Evolutionary conservation across 2,797 vertebrate genomes (phyloP).

Genomic region (Strix occidentalis): DNA sequence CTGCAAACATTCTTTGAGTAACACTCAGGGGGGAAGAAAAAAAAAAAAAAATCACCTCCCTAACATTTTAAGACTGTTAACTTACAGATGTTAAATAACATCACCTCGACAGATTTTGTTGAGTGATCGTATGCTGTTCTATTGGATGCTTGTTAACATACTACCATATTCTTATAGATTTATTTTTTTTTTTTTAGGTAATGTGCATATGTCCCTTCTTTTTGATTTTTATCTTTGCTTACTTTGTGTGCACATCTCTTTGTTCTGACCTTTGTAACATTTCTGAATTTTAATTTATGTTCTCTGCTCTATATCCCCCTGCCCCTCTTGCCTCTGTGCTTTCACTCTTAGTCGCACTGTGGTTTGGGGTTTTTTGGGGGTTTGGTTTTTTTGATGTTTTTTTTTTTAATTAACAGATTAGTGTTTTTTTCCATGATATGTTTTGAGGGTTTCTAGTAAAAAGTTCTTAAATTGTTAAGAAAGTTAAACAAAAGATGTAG

Average conservation of each 20-base stretch:
- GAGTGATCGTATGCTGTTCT: background rate
- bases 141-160: background rate
- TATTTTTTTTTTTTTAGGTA: background rate
- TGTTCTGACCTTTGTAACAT: background rate
- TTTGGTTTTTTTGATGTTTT: background rate
- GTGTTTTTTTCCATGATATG: rapidly evolving
- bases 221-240: background rate
- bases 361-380: background rate
- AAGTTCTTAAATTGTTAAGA: background rate
- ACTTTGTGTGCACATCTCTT: background rate
- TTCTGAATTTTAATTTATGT: background rate
- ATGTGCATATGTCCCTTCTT: background rate
- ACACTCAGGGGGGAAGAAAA: background rate
- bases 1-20: background rate
- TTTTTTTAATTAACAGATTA: background rate
- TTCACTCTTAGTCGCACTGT: background rate
- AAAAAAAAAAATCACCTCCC: rapidly evolving
- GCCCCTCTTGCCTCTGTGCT: background rate
- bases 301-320: background rate
- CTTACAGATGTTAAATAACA: background rate
- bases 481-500: background rate
- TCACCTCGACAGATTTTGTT: background rate
- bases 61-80: background rate
- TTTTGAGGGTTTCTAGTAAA: background rate
- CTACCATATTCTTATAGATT: background rate